Percentiles rank a stretch among this genome's conserved stretches.
Conservation (phyloP, 2,888 invertebrate genomes). For the Hydroisotoma schaefferi region DNA sequence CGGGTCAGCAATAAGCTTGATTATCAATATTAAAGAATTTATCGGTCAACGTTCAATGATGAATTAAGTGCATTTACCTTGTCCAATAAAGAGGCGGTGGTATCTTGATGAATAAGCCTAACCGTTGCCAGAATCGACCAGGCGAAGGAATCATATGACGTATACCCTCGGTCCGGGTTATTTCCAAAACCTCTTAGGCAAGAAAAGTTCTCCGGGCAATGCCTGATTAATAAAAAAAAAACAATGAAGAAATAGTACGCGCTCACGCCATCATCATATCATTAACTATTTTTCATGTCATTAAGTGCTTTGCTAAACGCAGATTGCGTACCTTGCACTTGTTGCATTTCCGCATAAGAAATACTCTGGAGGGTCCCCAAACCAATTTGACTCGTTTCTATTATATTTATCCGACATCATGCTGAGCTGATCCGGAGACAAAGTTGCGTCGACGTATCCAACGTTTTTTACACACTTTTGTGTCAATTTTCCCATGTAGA, state of each 20-base stretch:
- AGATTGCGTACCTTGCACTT: conserved; percentile 13
- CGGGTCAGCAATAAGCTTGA: no score
- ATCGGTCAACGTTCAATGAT: no score
- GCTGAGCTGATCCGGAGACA: conserved; percentile 6
- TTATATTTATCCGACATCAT: conserved; percentile 8
- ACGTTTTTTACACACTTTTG: conserved; percentile 23
- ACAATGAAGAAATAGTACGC: not conserved
- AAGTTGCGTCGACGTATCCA: not conserved
- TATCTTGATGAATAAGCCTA: conserved; percentile 31
- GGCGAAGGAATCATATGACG: conserved; percentile 28
- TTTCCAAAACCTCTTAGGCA: conserved; percentile 26
- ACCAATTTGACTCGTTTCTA: conserved; percentile 21
- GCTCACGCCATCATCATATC: not conserved
- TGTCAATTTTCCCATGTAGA: conserved; percentile 28
- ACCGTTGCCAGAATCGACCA: conserved; percentile 27
- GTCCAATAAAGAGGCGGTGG: no score
- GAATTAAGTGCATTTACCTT: no score
- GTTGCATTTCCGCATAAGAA: conserved; percentile 22
- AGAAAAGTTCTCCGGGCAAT: conserved; percentile 21
- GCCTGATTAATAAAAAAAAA: conserved; percentile 5
- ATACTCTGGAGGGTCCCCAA: conserved; percentile 5
- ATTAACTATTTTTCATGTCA: no score
- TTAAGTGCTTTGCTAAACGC: not conserved
- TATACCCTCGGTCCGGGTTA: conserved; percentile 30
- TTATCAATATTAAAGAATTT: no score